Evolutionary conservation across 2,113 vertebrate species (phyloP).

Genomic region (Plestiodon gilberti): DNA sequence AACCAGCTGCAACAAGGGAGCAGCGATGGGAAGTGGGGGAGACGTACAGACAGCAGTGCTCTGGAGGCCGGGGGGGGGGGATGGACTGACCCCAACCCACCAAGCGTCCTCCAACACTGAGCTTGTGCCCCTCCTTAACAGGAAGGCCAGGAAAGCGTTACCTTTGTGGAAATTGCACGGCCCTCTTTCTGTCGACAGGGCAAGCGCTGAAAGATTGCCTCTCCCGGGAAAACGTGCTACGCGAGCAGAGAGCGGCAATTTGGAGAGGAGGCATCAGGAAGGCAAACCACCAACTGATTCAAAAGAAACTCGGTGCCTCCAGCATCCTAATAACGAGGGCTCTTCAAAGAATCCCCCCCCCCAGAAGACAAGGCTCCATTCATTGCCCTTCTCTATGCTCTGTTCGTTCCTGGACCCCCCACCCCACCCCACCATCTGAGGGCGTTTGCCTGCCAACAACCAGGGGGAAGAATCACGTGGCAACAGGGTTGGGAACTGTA

Average conservation of each 20-base stretch:
- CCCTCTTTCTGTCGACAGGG: background rate
- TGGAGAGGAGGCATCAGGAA: background rate
- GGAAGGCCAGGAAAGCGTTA: background rate
- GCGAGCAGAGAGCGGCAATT: fast-evolving
- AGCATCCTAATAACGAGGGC: background rate
- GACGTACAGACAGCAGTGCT: too few species aligned
- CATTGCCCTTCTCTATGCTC: background rate
- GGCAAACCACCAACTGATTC: background rate
- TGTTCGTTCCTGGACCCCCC: background rate
- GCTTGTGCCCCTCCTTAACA: background rate
- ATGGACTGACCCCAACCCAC: background rate
- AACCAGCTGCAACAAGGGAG: too few species aligned
- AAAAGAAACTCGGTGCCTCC: slow-evolving; percentile 18
- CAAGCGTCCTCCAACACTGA: background rate
- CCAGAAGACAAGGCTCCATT: fast-evolving
- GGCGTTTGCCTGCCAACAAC: background rate
- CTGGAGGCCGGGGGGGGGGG: too few species aligned
- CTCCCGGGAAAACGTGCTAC: background rate
- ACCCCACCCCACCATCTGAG: background rate
- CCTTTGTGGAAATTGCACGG: fast-evolving
- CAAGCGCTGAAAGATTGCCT: fast-evolving
- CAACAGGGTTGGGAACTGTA: fast-evolving
- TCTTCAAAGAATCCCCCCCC: background rate
- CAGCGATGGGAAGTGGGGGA: too few species aligned
- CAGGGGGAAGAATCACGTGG: too few species aligned